Conservation (phyloP, 2,113 vertebrate genomes). For the Brienomyrus brachyistius region DNA sequence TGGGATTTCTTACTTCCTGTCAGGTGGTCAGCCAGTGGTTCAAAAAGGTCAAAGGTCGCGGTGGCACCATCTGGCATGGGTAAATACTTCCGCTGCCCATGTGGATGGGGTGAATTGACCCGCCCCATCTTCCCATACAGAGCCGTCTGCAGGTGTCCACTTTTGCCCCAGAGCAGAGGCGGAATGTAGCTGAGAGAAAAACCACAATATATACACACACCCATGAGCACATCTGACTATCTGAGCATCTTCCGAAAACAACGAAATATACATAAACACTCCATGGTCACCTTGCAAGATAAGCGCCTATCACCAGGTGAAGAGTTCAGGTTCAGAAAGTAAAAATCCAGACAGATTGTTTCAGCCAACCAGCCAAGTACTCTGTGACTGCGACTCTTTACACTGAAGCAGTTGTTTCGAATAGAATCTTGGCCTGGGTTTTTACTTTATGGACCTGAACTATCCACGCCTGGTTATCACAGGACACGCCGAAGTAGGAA, state of each 20-base stretch:
- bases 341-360: neutral
- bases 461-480: neutral
- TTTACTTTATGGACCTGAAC: neutral
- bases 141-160: conserved; percentile 93
- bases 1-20: conserved; percentile 74
- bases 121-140: conserved; percentile 93
- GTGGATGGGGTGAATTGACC: conserved; percentile 84
- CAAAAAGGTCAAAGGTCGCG: conserved; percentile 94
- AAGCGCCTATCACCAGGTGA: neutral
- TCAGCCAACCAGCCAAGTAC: neutral
- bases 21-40: conserved; percentile 78
- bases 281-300: neutral
- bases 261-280: neutral
- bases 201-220: neutral
- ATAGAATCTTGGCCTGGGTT: neutral
- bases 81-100: conserved; percentile 85
- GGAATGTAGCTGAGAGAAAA: conserved; percentile 82
- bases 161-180: conserved; percentile 93
- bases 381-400: neutral
- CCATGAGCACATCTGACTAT: neutral
- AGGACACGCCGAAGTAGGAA: neutral
- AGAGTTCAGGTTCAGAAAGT: neutral
- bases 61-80: conserved; percentile 93
- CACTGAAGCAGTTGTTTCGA: neutral
- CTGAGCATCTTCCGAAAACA: neutral